Base-by-base conservation (phyloP, 2,797 vertebrate species). In the Catamblyrhynchus diadema region DNA sequence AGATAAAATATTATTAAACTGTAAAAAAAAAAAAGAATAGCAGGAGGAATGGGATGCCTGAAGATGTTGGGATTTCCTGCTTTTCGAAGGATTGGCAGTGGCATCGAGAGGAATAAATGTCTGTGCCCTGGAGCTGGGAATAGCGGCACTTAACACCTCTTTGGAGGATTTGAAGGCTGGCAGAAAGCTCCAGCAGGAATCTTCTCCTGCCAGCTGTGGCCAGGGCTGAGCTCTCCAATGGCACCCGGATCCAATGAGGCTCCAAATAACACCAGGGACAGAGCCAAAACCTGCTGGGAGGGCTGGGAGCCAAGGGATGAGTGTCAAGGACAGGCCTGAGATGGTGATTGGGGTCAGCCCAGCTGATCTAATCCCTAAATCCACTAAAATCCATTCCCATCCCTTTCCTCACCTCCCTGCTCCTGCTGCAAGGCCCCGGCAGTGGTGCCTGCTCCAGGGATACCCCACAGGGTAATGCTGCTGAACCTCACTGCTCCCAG, bases 371-470 rank as follows among this genome's bases (percentile, higher is more conserved):
- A 90, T 5, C 84, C 78, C 59, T 56, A 74, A 88, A n/a, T 11
- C 54, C 35, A 10, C 35, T 19, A 4, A 79, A 87, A 47, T 6
- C 54, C 79, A 23, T 17, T 9, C 12, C 84, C 45, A 56, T 8
- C 47, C 28, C 65, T 44, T 18, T 10, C 1, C 5, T 5, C 39
- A 35, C 13, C 9, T 21, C 37, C 25, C 47, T 10, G 2, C 11
- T 70, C 65, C 39, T 9, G 5, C 54, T n/a, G 70, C 45, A 28
- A 41, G 53, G 20, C 66, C n/a, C n/a, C 1, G 0, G 33, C 64
- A 69, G 62, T 35, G 17, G 35, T 5, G 0, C 22, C 44, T 4
- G 1, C 51, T 5, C 8, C 1, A 18, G 0, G 20, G 13, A 0
- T 0, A 15, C 25, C 39, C 67, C 8, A 0, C 3, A 2, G 57